Percentiles rank a stretch among this genome's conserved stretches.
Evolutionary conservation across 1,140 invertebrate genomes (phyloP).

Genomic region (Glossosoma conforme): DNA sequence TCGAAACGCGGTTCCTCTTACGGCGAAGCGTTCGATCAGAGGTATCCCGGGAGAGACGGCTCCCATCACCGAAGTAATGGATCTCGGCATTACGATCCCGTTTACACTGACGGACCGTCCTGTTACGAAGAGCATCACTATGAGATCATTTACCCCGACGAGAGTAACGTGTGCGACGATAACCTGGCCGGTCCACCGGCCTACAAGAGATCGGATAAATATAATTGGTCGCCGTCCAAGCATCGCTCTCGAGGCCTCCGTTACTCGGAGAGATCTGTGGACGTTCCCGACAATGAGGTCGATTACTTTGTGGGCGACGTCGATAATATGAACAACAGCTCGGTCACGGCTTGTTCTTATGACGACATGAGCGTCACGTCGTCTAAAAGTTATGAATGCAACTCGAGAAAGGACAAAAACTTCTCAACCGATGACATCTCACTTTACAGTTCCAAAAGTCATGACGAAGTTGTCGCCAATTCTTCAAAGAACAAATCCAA

Average conservation of each 20-base stretch:
- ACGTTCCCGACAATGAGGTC: conserved; percentile 34
- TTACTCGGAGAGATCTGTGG: conserved; percentile 35
- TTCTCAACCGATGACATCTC: conserved; percentile 50
- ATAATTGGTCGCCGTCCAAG: conserved; percentile 12
- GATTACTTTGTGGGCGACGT: conserved; percentile 29
- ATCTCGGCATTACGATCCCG: conserved; percentile 39
- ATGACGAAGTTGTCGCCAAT: conserved; percentile 41
- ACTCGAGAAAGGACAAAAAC: conserved; percentile 28
- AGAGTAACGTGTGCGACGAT: conserved; percentile 27
- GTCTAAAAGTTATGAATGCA: conserved; percentile 36
- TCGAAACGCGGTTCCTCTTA: conserved; percentile 3
- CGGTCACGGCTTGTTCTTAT: conserved; percentile 27
- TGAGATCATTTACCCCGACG: conserved; percentile 38
- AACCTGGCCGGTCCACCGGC: conserved; percentile 23
- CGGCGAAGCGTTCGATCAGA: conserved; percentile 9
- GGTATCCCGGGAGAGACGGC: neutral
- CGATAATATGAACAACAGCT: conserved; percentile 29
- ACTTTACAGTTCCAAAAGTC: conserved; percentile 50
- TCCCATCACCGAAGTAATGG: conserved; percentile 8
- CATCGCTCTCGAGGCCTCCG: neutral
- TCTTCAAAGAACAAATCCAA: conserved; percentile 34
- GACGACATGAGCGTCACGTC: conserved; percentile 45
- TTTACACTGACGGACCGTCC: conserved; percentile 38
- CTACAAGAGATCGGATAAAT: conserved; percentile 16
- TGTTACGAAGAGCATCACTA: conserved; percentile 42